Evolutionary conservation across 2,797 vertebrate genomes (phyloP).

Genomic region (Pelodytes ibericus): DNA sequence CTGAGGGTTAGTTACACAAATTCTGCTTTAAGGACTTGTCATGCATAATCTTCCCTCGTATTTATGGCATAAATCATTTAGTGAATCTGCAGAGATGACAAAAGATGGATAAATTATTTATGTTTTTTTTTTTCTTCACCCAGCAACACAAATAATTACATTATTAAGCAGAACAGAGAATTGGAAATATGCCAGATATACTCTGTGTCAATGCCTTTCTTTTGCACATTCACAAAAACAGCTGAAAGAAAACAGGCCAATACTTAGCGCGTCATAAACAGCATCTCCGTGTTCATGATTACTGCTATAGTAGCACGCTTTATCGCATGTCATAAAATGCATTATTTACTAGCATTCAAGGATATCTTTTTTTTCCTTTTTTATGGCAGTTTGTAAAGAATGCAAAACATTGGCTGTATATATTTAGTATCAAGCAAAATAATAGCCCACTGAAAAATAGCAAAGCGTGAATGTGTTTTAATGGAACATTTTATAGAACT

Average conservation of each 20-base stretch:
- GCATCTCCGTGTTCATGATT: background rate
- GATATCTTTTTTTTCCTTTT: background rate
- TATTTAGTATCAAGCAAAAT: background rate
- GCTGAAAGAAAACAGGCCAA: background rate
- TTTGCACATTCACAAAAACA: background rate
- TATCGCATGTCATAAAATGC: background rate
- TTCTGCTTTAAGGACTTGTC: background rate
- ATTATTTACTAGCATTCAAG: constrained; percentile 5
- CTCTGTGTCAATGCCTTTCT: background rate
- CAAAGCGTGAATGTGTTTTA: background rate
- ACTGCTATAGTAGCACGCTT: background rate
- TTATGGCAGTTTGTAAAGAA: background rate
- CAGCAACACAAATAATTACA: constrained; percentile 5
- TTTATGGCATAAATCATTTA: constrained; percentile 10
- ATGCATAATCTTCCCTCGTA: background rate
- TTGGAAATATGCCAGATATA: background rate
- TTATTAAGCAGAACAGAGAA: constrained; percentile 5
- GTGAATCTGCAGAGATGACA: background rate
- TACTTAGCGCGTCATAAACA: background rate
- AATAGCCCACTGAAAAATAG: background rate
- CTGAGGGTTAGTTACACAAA: background rate
- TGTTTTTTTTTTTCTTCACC: background rate
- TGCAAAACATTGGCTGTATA: background rate
- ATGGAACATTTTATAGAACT: constrained; percentile 1
- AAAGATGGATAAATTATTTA: constrained; percentile 7